A percentile compares a stretch with the other conserved stretches of the same genome.
Evolutionary conservation across 1,140 invertebrate species (phyloP).

Genomic region (Cyrtorhinus lividipennis): DNA sequence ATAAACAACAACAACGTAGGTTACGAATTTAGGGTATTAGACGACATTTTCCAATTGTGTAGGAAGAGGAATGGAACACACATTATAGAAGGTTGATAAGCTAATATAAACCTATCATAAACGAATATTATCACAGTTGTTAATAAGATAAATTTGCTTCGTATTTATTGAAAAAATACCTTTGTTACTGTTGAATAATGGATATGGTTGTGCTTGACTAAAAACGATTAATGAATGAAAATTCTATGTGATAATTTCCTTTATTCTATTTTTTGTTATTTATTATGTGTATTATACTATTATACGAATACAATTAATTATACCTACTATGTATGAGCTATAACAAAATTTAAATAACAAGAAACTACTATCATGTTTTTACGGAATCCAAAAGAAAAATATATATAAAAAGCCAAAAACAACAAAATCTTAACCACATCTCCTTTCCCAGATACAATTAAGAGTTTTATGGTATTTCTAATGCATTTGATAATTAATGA

Average conservation of each 20-base stretch:
- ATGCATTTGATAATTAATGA: constrained; percentile 1
- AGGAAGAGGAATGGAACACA: neutral
- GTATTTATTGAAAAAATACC: neutral
- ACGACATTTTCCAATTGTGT: constrained; percentile 2
- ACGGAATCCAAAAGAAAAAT: neutral
- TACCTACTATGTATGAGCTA: constrained; percentile 5
- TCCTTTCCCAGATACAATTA: neutral
- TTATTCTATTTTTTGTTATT: neutral
- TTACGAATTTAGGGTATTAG: constrained; percentile 4
- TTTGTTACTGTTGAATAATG: constrained; percentile 8
- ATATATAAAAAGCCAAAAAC: neutral
- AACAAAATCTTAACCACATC: neutral
- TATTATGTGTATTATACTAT: neutral
- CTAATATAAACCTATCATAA: constrained; percentile 8
- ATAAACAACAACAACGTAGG: neutral
- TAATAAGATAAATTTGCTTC: constrained; percentile 1
- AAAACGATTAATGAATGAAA: constrained; percentile 1
- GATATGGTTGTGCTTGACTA: constrained; percentile 8
- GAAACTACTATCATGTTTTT: constrained; percentile 7
- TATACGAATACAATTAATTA: constrained; percentile 1
- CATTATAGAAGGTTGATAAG: constrained; percentile 3
- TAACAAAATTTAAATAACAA: neutral
- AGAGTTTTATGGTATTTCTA: constrained; percentile 7
- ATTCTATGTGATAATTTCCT: constrained; percentile 8
- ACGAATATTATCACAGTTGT: constrained; percentile 1